Base-by-base conservation (phyloP, 2,888 invertebrate genomes). In the Ametastegia equiseti region DNA sequence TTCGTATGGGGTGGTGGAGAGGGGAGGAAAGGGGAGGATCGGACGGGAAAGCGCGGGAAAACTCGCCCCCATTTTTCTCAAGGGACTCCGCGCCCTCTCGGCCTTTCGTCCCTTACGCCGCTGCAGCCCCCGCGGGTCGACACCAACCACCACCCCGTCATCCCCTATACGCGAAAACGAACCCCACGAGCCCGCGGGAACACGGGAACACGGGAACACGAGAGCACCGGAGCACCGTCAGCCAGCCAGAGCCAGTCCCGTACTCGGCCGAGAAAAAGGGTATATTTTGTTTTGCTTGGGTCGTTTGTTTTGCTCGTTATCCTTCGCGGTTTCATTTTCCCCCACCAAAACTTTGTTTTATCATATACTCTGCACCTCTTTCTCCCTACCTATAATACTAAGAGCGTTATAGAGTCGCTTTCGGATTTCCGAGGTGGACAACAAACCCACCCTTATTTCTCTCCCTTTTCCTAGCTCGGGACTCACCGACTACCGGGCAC, bases 271-370 rank as follows among this genome's bases (percentile, higher is more conserved):
- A 80, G 47, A 54, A 39, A 77, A 54, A 77, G 36, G 81, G 80
- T 80, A 33, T 23, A 82, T 73, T 45, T 75, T 81, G 67, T 79
- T 73, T 71, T 80, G 81, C 83, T 82, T 81, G 75, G 15, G 60
- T 67, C 83, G 84, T 85, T 87, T 84, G 86, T 86, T 87, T 86
- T 84, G 84, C 85, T 87, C 87, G 83, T 86, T 86, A 85, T 84
- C 83, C 83, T 75, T 60, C 63, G 63, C 71, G 81, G 81, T 81
- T 77, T 75, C 81, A 50, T 81, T 75, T 50, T 63, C 36, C 30
- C 19, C 60, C 42, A n/a, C 3, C 36, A 42, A 63, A 45, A 63
- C 42, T 78, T 78, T 36, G 78, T 78, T 60, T 39, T 78, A 60
- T 63, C 60, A 60, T 39, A 33, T 45, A 19, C 67, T 27, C 60